Base-by-base conservation (phyloP, 2,888 invertebrate species). In the Drosophila mimetica region DNA sequence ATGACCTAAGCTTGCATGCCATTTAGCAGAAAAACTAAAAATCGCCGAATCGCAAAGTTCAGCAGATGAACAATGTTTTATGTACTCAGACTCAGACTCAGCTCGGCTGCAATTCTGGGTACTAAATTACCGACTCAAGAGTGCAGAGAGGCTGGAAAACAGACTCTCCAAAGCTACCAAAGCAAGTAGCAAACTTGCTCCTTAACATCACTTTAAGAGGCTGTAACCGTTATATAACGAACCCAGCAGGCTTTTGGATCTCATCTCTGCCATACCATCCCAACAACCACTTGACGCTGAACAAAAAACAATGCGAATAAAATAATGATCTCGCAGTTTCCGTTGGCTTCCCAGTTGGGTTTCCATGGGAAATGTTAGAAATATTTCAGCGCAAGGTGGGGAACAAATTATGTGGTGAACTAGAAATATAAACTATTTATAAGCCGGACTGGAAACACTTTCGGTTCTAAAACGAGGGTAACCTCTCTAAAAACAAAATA, bases 211-310 rank as follows among this genome's bases (percentile, higher is more conserved):
- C 61, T 76, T 84, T 74, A 76, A 79, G 77, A 87, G 87, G 64
- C 74, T 71, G 54, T 65, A 60, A 71, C 79, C 86, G 81, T 87
- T 81, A 81, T 71, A 84, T 85, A 87, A 81, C 81, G 75, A 82
- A 82, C 87, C 76, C 80, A 82, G 80, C 83, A 72, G 46, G 44
- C 60, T 36, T 28, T 30, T 36, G 59, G 20, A 36, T 16, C 41
- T 55, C 30, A 30, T 30, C 30, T 30, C 30, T 6, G 16, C n/a
- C n/a, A n/a, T 6, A 6, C 20, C 36, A 25, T 36, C 32, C 14
- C 34, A 44, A 30, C 34, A 44, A 30, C 44, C 58, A 44, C 60
- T 60, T 37, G 28, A 58, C 59, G 42, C 36, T 46, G 14, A 57
- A 55, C 28, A 37, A 4, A 25, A 36, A 36, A 57, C 58, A 60